Conservation (phyloP, 2,113 vertebrate genomes). For the Epinephelus cyanopodus region DNA sequence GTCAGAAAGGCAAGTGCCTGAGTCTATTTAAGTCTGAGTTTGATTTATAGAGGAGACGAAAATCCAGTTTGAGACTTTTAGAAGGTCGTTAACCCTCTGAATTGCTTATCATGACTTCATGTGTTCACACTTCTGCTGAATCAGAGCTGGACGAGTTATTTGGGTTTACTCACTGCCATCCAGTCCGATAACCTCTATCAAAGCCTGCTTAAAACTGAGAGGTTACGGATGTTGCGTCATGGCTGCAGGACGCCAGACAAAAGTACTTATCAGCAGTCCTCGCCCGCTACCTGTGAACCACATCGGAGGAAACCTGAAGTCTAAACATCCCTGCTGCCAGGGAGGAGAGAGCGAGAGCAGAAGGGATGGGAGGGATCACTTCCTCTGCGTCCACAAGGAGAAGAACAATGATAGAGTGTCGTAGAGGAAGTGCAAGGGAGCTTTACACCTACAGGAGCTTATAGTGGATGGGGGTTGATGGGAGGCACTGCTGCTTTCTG, state of each 20-base stretch:
- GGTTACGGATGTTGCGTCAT: background rate
- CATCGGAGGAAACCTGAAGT: slow-evolving; percentile 58
- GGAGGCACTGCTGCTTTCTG: slow-evolving; percentile 40
- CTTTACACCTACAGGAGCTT: slow-evolving; percentile 49
- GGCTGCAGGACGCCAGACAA: background rate
- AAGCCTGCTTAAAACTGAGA: background rate
- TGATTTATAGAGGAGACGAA: background rate
- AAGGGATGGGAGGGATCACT: slow-evolving; percentile 76
- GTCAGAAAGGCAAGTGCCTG: slow-evolving; percentile 18
- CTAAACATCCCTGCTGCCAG: slow-evolving; percentile 67
- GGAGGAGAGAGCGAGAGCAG: slow-evolving; percentile 54
- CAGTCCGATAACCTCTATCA: slow-evolving; percentile 5
- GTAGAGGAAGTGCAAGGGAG: slow-evolving; percentile 56
- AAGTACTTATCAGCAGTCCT: slow-evolving; percentile 28
- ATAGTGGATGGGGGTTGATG: background rate
- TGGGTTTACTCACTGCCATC: slow-evolving; percentile 37
- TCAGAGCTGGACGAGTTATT: slow-evolving; percentile 41
- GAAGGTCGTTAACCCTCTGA: slow-evolving; percentile 1
- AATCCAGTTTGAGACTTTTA: background rate
- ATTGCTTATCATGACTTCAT: slow-evolving; percentile 15
- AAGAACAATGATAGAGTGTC: slow-evolving; percentile 73
- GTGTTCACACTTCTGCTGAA: slow-evolving; percentile 15
- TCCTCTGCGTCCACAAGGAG: slow-evolving; percentile 62
- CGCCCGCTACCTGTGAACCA: slow-evolving; percentile 60
- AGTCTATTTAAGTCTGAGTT: background rate